phyloP scores from a whole-genome alignment of 1,140 invertebrate genomes.

The Dreissena polymorpha region DNA sequence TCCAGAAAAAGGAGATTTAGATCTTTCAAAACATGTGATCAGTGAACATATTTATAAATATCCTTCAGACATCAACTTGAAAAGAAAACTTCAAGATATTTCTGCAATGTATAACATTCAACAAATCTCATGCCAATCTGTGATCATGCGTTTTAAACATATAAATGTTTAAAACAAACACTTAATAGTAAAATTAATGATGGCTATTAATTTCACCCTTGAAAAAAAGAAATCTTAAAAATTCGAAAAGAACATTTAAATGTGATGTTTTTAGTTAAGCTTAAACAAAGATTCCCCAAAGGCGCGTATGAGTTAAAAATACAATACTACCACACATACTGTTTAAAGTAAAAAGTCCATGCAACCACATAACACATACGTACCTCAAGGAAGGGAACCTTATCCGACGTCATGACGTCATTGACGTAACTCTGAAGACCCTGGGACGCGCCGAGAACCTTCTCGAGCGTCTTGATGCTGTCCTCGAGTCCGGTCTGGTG shows the following conservation, averaged over 20 bases:
- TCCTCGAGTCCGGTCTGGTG: constrained; percentile 64
- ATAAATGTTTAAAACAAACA: no score
- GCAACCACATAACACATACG: neutral
- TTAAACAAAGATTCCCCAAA: neutral
- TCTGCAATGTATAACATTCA: no score
- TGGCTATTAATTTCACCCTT: no score
- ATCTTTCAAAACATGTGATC: no score
- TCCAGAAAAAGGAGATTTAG: no score
- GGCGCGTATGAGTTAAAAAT: neutral
- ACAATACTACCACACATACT: neutral
- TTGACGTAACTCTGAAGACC: constrained; percentile 64
- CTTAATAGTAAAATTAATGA: no score
- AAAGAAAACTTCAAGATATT: no score
- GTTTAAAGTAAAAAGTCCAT: neutral
- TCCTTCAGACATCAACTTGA: no score
- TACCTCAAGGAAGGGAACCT: constrained; percentile 61
- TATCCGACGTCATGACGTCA: constrained; percentile 65
- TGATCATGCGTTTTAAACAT: no score
- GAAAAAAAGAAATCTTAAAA: constrained; percentile 20
- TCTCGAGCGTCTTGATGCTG: constrained; percentile 63
- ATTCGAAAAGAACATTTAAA: neutral
- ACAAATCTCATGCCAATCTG: no score
- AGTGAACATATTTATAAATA: no score
- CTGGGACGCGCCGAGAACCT: constrained; percentile 60
- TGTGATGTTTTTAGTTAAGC: neutral